phyloP scores from a whole-genome alignment of 2,888 invertebrate genomes.

The Aromia moschata region DNA sequence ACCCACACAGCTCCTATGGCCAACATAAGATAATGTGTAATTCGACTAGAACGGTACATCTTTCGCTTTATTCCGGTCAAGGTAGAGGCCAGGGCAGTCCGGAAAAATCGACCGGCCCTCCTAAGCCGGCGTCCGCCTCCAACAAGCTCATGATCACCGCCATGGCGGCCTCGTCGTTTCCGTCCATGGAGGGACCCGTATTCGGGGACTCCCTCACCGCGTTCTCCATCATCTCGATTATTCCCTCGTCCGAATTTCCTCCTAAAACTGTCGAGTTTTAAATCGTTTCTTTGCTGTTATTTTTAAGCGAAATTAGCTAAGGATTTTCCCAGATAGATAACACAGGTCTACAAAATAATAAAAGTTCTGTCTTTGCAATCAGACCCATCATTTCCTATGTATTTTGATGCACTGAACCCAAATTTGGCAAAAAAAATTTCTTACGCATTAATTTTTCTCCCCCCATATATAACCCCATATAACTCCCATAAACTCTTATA shows the following conservation, averaged over 20 bases:
- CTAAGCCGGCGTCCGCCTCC: constrained; percentile 89
- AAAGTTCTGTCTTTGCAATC: too few species aligned
- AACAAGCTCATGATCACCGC: constrained; percentile 91
- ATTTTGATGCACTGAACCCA: too few species aligned
- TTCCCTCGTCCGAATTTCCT: constrained; percentile 63
- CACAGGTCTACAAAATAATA: too few species aligned
- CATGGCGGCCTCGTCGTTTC: constrained; percentile 90
- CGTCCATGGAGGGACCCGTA: constrained; percentile 67
- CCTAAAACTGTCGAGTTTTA: constrained; percentile 46
- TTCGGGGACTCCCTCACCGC: constrained; percentile 64
- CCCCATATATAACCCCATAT: too few species aligned
- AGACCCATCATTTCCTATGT: too few species aligned
- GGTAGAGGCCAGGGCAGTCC: constrained; percentile 88
- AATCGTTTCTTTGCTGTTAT: constrained; percentile 5
- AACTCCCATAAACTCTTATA: too few species aligned
- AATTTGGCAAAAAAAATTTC: too few species aligned
- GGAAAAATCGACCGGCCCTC: constrained; percentile 87
- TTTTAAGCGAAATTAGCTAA: too few species aligned
- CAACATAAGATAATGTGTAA: neutral
- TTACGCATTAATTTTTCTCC: too few species aligned
- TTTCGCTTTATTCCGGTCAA: constrained; percentile 56
- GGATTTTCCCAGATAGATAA: too few species aligned
- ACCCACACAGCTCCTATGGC: neutral
- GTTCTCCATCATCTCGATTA: constrained; percentile 69
- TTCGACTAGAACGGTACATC: constrained; percentile 3